Conservation (phyloP, 1,140 invertebrate species). For the Palaemon carinicauda region DNA sequence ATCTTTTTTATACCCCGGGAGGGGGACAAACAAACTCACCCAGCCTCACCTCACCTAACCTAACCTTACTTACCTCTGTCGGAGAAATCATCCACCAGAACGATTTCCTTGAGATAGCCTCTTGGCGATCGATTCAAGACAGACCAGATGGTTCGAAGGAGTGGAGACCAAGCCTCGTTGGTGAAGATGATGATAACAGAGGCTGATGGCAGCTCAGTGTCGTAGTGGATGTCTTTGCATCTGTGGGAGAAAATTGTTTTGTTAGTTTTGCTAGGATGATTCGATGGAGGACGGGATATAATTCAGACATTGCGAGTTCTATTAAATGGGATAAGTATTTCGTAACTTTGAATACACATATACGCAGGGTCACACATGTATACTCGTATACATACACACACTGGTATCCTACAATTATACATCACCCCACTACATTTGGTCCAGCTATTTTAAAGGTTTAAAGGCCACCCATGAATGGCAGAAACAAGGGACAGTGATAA, state of each 20-base stretch:
- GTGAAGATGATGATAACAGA: conserved; percentile 87
- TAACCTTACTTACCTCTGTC: conserved; percentile 77
- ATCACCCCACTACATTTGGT: too few relatives aligned
- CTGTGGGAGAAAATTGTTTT: conserved; percentile 61
- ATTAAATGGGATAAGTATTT: background rate
- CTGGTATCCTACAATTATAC: too few relatives aligned
- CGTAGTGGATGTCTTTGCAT: conserved; percentile 69
- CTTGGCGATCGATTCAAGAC: conserved; percentile 81
- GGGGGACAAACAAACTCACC: too few relatives aligned
- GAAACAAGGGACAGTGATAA: too few relatives aligned
- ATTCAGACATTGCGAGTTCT: too few relatives aligned
- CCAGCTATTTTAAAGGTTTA: too few relatives aligned
- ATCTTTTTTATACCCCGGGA: too few relatives aligned
- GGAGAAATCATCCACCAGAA: conserved; percentile 89
- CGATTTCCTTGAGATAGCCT: conserved; percentile 79
- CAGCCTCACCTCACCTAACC: too few relatives aligned
- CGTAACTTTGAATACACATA: background rate
- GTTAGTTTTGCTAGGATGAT: background rate
- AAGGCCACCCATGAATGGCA: too few relatives aligned
- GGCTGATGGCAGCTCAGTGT: conserved; percentile 69
- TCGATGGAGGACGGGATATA: background rate
- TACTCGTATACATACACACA: background rate
- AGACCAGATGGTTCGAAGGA: conserved; percentile 85
- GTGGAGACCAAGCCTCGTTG: conserved; percentile 87
- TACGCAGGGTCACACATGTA: background rate